Evolutionary conservation across 2,888 invertebrate genomes (phyloP).

Genomic region (Diploptera punctata): DNA sequence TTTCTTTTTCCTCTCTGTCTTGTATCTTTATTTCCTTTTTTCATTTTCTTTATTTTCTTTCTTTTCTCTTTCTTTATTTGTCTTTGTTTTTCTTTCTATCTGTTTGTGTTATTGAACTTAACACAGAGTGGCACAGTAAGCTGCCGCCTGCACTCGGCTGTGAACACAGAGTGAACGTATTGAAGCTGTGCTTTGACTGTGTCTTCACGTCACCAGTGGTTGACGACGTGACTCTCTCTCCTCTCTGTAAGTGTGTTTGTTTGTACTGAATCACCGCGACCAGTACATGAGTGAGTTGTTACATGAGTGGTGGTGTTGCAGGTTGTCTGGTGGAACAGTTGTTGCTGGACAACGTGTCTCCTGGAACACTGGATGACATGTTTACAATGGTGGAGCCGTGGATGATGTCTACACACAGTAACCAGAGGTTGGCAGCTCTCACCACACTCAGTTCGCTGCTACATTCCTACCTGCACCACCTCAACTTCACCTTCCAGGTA

Average conservation of each 20-base stretch:
- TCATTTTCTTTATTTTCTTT: too few species aligned
- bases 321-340: conserved; percentile 68
- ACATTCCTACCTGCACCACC: conserved; percentile 70
- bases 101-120: too few species aligned
- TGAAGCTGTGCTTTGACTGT: conserved; percentile 60
- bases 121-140: conserved; percentile 52
- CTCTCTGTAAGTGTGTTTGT: background rate
- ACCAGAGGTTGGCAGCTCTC: conserved; percentile 69
- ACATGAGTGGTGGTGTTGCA: conserved; percentile 26
- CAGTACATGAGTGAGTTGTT: too few species aligned
- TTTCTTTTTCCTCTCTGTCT: too few species aligned
- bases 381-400: conserved; percentile 71
- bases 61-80: too few species aligned
- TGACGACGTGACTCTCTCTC: conserved; percentile 9
- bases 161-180: conserved; percentile 68
- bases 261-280: too few species aligned
- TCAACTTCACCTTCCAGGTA: conserved; percentile 74
- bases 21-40: too few species aligned
- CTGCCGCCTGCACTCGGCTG: conserved; percentile 64
- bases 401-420: conserved; percentile 70
- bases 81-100: too few species aligned
- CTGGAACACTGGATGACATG: conserved; percentile 74
- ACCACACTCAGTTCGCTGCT: conserved; percentile 56
- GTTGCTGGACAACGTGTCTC: conserved; percentile 70
- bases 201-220: too few species aligned